Evolutionary conservation across 2,888 invertebrate species (phyloP), one percentile per base, ranked within the genome.

Genomic region (Nebria brevicollis): DNA sequence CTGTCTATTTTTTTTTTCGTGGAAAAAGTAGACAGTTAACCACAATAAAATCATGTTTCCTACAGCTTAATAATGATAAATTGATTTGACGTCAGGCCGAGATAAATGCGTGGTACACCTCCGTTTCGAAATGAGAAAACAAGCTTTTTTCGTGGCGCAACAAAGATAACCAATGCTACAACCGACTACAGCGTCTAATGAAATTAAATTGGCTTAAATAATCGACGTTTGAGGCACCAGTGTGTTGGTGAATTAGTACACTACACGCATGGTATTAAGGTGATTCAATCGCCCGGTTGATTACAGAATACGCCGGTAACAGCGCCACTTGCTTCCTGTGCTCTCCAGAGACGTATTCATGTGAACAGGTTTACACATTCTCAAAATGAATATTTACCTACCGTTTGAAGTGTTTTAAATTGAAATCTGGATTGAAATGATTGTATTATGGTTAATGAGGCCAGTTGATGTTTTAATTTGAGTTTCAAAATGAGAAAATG

Each of bases 201-300:
- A 75, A 80, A 80, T 80, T 80, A 75, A 80, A 80, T 80, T 80
- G 80, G 70, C 54, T 72, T 75, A 75, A 80, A 80, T 80, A 80
- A 80, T 80, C 75, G 75, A 70, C 73, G 15, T 43, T 43, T 13
- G 15, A 15, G 13, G 13, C 73, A 8, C 54, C 7, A 13, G 2
- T 54, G 54, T 13, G 13, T 3, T 13, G 73, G 73, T 73, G 42
- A 34, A 42, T 70, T 10, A 15, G 26, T 13, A 8, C 20, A 11
- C 26, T 70, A 20, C 70, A 70, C 70, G 70, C 70, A 70, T 70
- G 70, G 70, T 70, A 70, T 70, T 70, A 70, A 70, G 70, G 34
- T 20, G 70, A 70, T 70, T 26, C n/a, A 70, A 70, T 70, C 70
- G 70, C 26, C 15, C 20, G 26, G 70, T 25, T 70, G 25, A 70